These are phyloP conservation scores for Creontiades dilutus DNA, from an alignment of 2,888 invertebrate genomes.

Conservation along the genomic window DNA sequence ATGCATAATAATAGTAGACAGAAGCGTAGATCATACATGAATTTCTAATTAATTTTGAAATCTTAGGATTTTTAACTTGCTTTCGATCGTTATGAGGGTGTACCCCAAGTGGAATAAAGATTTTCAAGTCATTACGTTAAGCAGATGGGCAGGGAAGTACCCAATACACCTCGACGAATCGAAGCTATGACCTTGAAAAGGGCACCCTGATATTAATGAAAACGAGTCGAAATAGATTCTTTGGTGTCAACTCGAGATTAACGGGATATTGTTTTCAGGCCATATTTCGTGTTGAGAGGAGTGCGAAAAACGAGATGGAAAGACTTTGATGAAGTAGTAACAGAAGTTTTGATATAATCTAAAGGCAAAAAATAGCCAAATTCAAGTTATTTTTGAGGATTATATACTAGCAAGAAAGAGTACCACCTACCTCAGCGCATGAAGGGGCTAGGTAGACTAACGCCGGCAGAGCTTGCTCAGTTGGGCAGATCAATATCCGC, in stretches of 20 bases:
- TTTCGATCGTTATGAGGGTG: not conserved
- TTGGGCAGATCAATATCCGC: conserved; percentile 63
- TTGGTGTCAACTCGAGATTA: not conserved
- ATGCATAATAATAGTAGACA: no score
- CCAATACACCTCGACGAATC: conserved; percentile 40
- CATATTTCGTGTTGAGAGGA: not conserved
- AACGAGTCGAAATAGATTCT: not conserved
- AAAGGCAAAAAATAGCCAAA: not conserved
- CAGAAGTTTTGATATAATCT: not conserved
- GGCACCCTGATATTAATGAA: conserved; percentile 45
- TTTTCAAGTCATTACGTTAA: conserved; percentile 17
- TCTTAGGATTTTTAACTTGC: not conserved
- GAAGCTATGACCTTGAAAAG: conserved; percentile 68
- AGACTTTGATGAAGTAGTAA: not conserved
- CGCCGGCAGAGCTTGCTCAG: conserved; percentile 67
- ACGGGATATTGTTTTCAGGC: not conserved
- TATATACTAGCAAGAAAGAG: not conserved
- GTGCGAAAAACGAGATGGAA: no score
- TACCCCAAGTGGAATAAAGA: not conserved
- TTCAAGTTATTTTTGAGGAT: conserved; percentile 7
- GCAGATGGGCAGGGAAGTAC: conserved; percentile 8
- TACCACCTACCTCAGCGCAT: conserved; percentile 69
- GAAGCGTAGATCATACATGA: no score
- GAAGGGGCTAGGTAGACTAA: conserved; percentile 69
- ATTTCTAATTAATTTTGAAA: not conserved